Conservation (phyloP, 2,113 vertebrate species). For the Pao palembangensis region DNA sequence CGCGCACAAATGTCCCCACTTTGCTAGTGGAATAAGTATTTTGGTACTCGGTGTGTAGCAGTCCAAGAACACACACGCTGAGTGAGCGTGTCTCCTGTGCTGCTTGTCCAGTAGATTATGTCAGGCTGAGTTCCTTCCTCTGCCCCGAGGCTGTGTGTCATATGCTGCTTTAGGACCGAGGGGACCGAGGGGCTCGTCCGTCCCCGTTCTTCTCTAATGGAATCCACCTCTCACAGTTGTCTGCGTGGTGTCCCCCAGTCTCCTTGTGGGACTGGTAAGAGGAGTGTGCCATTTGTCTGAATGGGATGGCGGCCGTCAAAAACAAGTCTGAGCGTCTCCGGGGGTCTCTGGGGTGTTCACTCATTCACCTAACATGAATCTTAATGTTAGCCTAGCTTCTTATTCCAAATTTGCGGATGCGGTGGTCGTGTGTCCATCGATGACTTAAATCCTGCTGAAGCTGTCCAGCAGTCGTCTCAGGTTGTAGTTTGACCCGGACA, state of each 20-base stretch:
- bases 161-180: slow-evolving; percentile 50
- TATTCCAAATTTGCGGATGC: no score
- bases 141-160: slow-evolving; percentile 60
- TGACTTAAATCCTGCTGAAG: no score
- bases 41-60: not conserved
- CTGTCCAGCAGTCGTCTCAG: no score
- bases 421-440: no score
- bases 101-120: slow-evolving; percentile 43
- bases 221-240: slow-evolving; percentile 21
- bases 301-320: slow-evolving; percentile 15
- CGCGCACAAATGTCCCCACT: no score
- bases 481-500: no score
- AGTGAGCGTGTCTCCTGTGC: slow-evolving; percentile 22
- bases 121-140: slow-evolving; percentile 41
- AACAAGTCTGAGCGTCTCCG: slow-evolving; percentile 3
- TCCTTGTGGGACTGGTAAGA: slow-evolving; percentile 17
- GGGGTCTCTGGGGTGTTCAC: slow-evolving; percentile 1
- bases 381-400: no score
- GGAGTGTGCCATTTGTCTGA: slow-evolving; percentile 9
- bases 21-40: no score
- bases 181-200: slow-evolving; percentile 8
- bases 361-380: no score
- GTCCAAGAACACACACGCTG: slow-evolving; percentile 20
- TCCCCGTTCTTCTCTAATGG: slow-evolving; percentile 61
- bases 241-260: slow-evolving; percentile 6